Evolutionary conservation across 2,113 vertebrate genomes (phyloP).

Genomic region (Spizaetus ornatus): DNA sequence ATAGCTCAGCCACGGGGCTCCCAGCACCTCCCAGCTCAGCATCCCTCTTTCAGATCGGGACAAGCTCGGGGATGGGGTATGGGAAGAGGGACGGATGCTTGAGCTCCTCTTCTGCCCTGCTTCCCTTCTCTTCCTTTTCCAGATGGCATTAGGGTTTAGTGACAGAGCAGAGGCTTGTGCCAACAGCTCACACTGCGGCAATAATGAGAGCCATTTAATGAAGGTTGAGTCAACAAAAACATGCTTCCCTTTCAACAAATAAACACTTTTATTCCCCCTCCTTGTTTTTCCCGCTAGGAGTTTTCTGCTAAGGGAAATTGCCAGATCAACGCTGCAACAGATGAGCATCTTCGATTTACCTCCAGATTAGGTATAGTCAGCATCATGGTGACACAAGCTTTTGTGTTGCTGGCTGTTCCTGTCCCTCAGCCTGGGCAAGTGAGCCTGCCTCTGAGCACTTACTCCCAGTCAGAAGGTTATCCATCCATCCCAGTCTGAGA

Average conservation of each 20-base stretch:
- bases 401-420: background rate
- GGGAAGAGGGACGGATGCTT: background rate
- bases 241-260: background rate
- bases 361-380: background rate
- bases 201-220: background rate
- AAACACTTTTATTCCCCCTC: background rate
- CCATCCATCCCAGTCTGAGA: background rate
- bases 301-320: background rate
- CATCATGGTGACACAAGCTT: accelerated
- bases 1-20: conserved; percentile 44
- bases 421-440: background rate
- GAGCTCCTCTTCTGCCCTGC: background rate
- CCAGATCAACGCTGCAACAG: background rate
- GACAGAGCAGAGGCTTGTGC: background rate
- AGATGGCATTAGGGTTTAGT: background rate
- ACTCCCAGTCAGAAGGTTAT: background rate
- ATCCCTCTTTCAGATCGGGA: background rate
- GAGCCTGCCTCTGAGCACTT: background rate
- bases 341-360: background rate
- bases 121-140: background rate
- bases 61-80: background rate
- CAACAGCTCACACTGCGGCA: background rate
- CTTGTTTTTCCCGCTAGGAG: background rate
- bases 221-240: conserved; percentile 29
- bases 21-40: background rate